Evolutionary conservation across 1,140 invertebrate species (phyloP).

Genomic region (Drosophila aff.): DNA sequence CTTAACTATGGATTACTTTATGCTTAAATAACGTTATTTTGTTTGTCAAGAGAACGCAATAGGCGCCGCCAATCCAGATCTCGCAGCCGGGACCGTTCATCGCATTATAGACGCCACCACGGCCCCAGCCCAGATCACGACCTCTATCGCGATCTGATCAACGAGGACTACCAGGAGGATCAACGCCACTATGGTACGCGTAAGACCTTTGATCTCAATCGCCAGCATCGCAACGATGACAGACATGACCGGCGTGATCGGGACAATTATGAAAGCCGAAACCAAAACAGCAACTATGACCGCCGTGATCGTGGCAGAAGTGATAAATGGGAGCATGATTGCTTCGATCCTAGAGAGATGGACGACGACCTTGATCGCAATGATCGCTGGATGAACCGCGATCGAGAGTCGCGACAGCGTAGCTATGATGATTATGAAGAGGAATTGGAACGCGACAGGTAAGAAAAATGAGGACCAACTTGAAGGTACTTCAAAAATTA

Average conservation of each 20-base stretch:
- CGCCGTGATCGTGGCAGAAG: constrained; percentile 31
- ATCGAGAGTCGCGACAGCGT: constrained; percentile 57
- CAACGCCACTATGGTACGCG: constrained; percentile 51
- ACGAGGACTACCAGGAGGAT: constrained; percentile 77
- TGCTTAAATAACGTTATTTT: background rate
- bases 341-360: constrained; percentile 3
- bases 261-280: constrained; percentile 1
- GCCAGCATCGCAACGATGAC: constrained; percentile 57
- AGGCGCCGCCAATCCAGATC: constrained; percentile 63
- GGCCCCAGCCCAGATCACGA: constrained; percentile 65
- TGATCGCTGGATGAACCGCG: constrained; percentile 62
- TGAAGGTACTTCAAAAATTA: too few species aligned
- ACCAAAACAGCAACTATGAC: constrained; percentile 41
- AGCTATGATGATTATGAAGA: constrained; percentile 57
- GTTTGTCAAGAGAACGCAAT: constrained; percentile 45
- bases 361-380: constrained; percentile 42
- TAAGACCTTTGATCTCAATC: constrained; percentile 47
- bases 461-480: background rate
- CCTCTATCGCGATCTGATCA: constrained; percentile 77
- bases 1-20: background rate
- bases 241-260: constrained; percentile 18
- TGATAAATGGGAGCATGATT: constrained; percentile 21
- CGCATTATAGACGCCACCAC: constrained; percentile 49
- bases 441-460: constrained; percentile 52
- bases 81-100: constrained; percentile 70